Evolutionary conservation across 2,888 invertebrate species (phyloP).

Genomic region (Tiphia femorata): DNA sequence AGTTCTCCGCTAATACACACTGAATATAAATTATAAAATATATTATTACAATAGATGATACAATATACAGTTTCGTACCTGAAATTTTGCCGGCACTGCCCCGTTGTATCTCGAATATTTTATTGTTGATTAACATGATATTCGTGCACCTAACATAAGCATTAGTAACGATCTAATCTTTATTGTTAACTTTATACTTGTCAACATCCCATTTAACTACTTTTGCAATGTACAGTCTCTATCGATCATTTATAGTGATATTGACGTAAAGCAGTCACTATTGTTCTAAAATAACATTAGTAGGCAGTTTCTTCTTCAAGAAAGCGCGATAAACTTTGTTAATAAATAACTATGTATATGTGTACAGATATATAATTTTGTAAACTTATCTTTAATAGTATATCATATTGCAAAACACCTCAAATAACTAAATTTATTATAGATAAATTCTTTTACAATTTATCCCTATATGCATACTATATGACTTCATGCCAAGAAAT

Average conservation of each 20-base stretch:
- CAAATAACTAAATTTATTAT: constrained; percentile 42
- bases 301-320: constrained; percentile 47
- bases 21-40: constrained; percentile 59
- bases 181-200: constrained; percentile 30
- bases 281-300: constrained; percentile 42
- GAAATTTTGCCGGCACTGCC: constrained; percentile 27
- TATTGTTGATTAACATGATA: constrained; percentile 33
- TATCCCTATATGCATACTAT: constrained; percentile 16
- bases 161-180: background rate
- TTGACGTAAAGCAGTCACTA: constrained; percentile 37
- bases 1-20: constrained; percentile 46
- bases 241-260: constrained; percentile 36
- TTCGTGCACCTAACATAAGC: constrained; percentile 21
- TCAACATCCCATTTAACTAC: constrained; percentile 57
- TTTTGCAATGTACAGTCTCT: constrained; percentile 62
- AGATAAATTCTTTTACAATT: constrained; percentile 27
- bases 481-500: no score
- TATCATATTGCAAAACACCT: constrained; percentile 39
- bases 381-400: constrained; percentile 22
- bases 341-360: constrained; percentile 37
- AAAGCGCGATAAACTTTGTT: constrained; percentile 46
- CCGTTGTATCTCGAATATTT: constrained; percentile 22
- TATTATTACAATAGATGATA: constrained; percentile 51
- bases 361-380: constrained; percentile 31
- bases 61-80: constrained; percentile 55